Evolutionary conservation across 2,888 invertebrate species (phyloP), one percentile per base, ranked within the genome.

Genomic region (Empis livida): DNA sequence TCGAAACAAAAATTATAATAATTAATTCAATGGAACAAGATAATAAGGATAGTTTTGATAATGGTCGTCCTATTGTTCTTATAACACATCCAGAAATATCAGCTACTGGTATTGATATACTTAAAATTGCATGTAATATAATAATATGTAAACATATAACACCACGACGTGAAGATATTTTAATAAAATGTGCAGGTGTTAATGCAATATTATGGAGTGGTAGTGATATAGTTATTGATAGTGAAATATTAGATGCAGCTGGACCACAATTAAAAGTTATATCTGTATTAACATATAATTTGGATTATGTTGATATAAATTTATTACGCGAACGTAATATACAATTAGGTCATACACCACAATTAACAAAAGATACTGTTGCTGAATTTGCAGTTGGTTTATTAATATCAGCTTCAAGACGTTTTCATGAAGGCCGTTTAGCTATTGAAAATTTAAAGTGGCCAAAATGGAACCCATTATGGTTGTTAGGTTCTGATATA

Each of bases 231-330:
- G 46, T 54, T 0, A 53, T 70, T 1, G 59, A 68, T 51, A 63
- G 58, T 6, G 67, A 67, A 50, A 56, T 58, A 0, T 41, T 69
- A 38, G 60, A 68, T 56, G 61, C 61, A 1, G 67, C 63, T 8
- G 69, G 89, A 6, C 73, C 80, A 0, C 73, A 77, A 44, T 63
- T 93, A 45, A 86, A 84, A 68, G 79, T 82, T 0, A 73, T 94
- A 5, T 79, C 82, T 0, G 82, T 89, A 1, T 84, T 88, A 81
- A 86, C 92, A 0, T 90, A 90, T 1, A 94, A 94, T 10, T 77
- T 80, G 52, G 90, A 95, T 61, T 85, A 88, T 55, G 77, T 94
- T 15, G 87, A 92, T 61, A 56, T 85, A 1, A 66, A 71, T 0
- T 88, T 81, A 60, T 68, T 92, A 35, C 80, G 79, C 62, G 73